Conservation (phyloP, 2,797 vertebrate species). For the Agapornis canus region DNA sequence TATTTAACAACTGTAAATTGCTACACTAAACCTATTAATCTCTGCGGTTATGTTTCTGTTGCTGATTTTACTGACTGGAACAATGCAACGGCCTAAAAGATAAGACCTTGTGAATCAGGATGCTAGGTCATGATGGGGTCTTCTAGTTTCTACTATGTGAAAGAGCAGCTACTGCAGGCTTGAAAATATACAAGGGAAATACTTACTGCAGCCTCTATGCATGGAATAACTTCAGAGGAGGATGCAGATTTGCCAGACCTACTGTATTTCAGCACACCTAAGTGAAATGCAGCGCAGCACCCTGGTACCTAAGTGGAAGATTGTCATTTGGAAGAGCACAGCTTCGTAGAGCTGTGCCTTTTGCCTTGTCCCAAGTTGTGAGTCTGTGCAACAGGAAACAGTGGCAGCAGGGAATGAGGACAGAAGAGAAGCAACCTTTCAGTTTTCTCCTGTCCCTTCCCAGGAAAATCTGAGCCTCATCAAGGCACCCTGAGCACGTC, state of each 20-base stretch:
- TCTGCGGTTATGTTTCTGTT: not conserved
- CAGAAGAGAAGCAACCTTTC: not conserved
- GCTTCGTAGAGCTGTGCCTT: not conserved
- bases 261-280: not conserved
- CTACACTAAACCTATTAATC: not conserved
- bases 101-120: not conserved
- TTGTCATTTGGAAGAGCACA: not conserved
- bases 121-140: not conserved
- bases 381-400: fast-evolving
- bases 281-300: not conserved
- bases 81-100: not conserved
- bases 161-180: not conserved
- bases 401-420: not conserved
- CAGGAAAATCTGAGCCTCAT: not conserved
- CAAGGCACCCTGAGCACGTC: not conserved
- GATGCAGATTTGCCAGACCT: not conserved
- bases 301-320: not conserved
- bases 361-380: not conserved
- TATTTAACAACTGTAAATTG: not conserved
- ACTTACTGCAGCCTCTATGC: not conserved
- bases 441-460: not conserved
- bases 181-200: not conserved
- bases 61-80: not conserved
- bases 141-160: not conserved
- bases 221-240: not conserved